These are phyloP conservation scores for Copidosoma aretas DNA, from an alignment of 2,888 invertebrate species.

Conservation along the genomic window DNA sequence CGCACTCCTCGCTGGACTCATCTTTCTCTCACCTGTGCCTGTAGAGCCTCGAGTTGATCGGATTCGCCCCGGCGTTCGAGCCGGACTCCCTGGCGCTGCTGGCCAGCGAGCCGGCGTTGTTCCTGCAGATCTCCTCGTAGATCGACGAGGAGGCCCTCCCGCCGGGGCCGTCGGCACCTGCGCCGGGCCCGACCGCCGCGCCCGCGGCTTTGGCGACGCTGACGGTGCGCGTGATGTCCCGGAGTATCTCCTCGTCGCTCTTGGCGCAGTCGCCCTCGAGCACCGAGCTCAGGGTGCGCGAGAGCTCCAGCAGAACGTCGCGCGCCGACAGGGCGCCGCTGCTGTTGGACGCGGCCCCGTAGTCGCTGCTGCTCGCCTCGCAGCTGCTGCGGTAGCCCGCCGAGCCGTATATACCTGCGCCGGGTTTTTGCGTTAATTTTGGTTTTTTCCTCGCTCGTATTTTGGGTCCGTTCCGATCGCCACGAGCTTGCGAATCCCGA, in stretches of 20 bases:
- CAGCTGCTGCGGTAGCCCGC: constrained; percentile 31
- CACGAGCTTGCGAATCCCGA: too few species aligned
- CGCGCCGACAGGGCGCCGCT: constrained; percentile 42
- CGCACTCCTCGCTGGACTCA: too few species aligned
- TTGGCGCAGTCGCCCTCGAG: constrained; percentile 51
- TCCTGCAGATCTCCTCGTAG: constrained; percentile 39
- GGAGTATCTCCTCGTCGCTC: constrained; percentile 52
- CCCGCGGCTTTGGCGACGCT: constrained; percentile 38
- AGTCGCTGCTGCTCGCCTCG: constrained; percentile 21
- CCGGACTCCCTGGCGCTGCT: constrained; percentile 38
- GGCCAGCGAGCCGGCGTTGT: constrained; percentile 27
- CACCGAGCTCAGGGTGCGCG: constrained; percentile 54
- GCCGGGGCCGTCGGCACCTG: neutral
- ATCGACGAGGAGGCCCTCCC: neutral
- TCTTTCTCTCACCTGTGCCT: constrained; percentile 34
- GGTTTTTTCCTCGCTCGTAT: too few species aligned
- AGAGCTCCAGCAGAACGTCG: constrained; percentile 52
- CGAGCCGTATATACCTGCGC: constrained; percentile 46
- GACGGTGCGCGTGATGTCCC: constrained; percentile 53
- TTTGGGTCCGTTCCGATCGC: too few species aligned
- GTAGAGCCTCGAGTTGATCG: constrained; percentile 52
- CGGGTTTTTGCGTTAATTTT: too few species aligned
- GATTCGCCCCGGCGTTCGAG: constrained; percentile 47
- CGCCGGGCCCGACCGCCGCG: constrained; percentile 21
- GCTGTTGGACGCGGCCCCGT: constrained; percentile 14